Evolutionary conservation across 35 echinoderm and acorn worm species (phyloP), one percentile per base, ranked within the genome.

Genomic region (Eucidaris tribuloides): DNA sequence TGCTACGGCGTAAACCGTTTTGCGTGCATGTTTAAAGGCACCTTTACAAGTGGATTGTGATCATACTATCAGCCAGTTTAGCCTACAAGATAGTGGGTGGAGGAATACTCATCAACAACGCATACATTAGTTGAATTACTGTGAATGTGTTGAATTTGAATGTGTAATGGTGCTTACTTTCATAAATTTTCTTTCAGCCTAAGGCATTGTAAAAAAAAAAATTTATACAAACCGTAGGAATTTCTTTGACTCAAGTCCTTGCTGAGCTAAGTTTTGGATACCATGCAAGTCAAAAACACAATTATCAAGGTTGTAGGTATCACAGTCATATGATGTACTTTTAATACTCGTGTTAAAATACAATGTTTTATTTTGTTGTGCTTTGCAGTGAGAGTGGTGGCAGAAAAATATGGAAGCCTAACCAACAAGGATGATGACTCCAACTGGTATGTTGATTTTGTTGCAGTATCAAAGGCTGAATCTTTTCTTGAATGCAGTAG

Each of bases 361-460:
- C 3, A 37, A 52, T 11, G 14, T 23, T 33, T 38, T 54, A 3
- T 3, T 36, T 55, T 29, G 2, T 24, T 80, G n/a, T 7, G 15
- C 7, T 45, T 60, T 80, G 29, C 77, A 97, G 94, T 97, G 2
- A 30, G 94, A 65, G 27, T 71, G 76, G 89, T 92, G 22, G 94
- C 89, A 38, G 80, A 92, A 46, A 43, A 97, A 37, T 97, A 80
- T 86, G 89, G 89, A 49, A 64, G 9, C 2, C 58, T 92, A 9
- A 84, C 94, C 4, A 62, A 30, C 34, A 92, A 62, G 70, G 94
- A 97, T 30, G 94, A 97, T 85, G 94, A 97, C 29, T 76, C 78
- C 20, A 89, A 87, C 42, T 91, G 94, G 94, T 97, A 77, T 77
- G 80, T 81, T 5, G 42, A 39, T 64, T 29, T 43, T 15, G 45